Evolutionary conservation across 2,888 invertebrate species (phyloP), one percentile per base, ranked within the genome.

Genomic region (Biston betularia): DNA sequence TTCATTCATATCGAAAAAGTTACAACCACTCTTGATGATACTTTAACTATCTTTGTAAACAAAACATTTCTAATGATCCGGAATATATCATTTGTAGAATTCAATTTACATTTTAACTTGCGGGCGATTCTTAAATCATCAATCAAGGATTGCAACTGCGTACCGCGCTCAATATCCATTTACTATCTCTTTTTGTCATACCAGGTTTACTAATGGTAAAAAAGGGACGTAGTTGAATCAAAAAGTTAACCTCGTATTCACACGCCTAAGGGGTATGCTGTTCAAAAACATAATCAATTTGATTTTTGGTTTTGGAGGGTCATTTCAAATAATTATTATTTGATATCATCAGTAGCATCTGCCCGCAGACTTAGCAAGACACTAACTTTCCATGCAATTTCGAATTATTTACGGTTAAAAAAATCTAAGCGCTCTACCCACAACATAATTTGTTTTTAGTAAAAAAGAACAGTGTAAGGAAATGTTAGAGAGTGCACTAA

Each of bases 201-300:
- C 4, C 62, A 44, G 38, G 10, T 58, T 52, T 10, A 11, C 44
- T 40, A 40, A 46, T 44, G 11, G 52, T 15, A 50, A 59, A 65
- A 72, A 59, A 64, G 77, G 73, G 74, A 77, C 38, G 67, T 57
- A 35, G 7, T 60, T 42, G 73, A 65, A 49, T 72, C 63, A 69
- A 63, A 60, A 69, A 71, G 72, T 72, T 75, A 56, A 74, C 77
- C 79, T 75, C 74, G 73, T 65, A 78, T 84, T 85, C 84, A 83
- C 83, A 83, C 78, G 79, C 84, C 86, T 81, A 57, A 79, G 82
- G 83, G 79, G 79, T 73, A 77, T 78, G 77, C 74, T 72, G 66
- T 73, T 72, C 77, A 79, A 80, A 75, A 85, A 80, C 75, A 73
- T 83, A 85, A 88, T 86, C 82, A 85, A 86, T 87, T 87, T 79